Conservation (phyloP, 2,797 vertebrate genomes). For the Cynopterus sphinx region DNA sequence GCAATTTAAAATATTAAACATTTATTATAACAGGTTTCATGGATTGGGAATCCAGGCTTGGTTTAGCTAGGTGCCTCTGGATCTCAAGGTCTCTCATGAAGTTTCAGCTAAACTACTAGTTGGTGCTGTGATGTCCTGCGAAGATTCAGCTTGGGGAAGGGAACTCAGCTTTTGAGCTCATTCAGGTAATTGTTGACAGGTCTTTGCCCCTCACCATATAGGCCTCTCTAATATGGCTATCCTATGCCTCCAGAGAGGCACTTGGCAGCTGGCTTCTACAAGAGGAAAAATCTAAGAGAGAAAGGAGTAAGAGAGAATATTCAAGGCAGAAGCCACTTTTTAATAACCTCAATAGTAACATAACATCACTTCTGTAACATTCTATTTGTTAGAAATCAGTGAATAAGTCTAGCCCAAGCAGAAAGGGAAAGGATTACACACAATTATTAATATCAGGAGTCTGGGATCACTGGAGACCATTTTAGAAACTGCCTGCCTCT, state of each 20-base stretch:
- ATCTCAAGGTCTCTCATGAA: not conserved
- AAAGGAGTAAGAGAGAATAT: not conserved
- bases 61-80: not conserved
- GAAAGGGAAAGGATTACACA: not conserved
- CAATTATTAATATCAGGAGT: not conserved
- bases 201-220: not conserved
- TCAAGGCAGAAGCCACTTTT: not conserved
- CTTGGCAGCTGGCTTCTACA: not conserved
- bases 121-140: not conserved
- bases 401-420: not conserved
- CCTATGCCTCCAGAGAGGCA: not conserved
- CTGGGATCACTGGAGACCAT: not conserved
- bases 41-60: not conserved
- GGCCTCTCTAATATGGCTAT: not conserved
- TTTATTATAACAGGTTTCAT: not conserved
- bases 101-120: not conserved
- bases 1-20: slow-evolving; percentile 21
- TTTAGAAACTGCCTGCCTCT: not conserved
- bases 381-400: not conserved
- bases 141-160: not conserved
- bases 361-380: not conserved
- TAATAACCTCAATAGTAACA: not conserved
- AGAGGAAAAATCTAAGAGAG: not conserved
- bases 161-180: not conserved
- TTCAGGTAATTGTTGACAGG: slow-evolving; percentile 10